Evolutionary conservation across 2,888 invertebrate genomes (phyloP).

Genomic region (Uropetala carovei): DNA sequence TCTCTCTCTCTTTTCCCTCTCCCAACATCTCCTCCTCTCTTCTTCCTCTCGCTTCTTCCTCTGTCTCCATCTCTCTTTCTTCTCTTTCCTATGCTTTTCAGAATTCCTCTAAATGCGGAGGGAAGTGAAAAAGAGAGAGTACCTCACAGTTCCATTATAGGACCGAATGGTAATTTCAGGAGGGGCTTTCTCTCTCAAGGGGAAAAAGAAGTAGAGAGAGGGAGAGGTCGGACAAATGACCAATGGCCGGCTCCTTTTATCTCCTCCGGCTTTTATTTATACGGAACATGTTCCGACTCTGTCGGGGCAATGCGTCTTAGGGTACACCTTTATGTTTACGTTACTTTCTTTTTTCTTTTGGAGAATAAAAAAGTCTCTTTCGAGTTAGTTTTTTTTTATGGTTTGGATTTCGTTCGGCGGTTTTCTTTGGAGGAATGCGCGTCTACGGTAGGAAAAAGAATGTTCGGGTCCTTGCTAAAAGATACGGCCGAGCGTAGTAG

Average conservation of each 20-base stretch:
- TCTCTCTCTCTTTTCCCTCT: neutral
- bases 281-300: neutral
- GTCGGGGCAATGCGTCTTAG: no score
- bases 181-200: neutral
- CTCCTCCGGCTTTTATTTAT: neutral
- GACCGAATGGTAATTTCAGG: slow-evolving; percentile 1
- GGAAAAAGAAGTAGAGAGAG: neutral
- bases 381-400: no score
- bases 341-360: no score
- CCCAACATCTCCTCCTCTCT: neutral
- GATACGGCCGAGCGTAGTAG: no score
- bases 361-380: no score
- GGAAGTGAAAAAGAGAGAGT: neutral
- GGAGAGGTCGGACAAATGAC: neutral
- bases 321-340: no score
- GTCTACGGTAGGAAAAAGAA: no score
- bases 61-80: neutral
- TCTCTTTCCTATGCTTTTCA: neutral
- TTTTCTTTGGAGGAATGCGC: no score
- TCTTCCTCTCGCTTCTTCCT: neutral
- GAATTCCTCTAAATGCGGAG: neutral
- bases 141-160: neutral
- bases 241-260: neutral
- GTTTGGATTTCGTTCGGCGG: no score
- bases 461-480: no score